phyloP scores from a whole-genome alignment of 2,888 invertebrate genomes.

The Ophraella communa region DNA sequence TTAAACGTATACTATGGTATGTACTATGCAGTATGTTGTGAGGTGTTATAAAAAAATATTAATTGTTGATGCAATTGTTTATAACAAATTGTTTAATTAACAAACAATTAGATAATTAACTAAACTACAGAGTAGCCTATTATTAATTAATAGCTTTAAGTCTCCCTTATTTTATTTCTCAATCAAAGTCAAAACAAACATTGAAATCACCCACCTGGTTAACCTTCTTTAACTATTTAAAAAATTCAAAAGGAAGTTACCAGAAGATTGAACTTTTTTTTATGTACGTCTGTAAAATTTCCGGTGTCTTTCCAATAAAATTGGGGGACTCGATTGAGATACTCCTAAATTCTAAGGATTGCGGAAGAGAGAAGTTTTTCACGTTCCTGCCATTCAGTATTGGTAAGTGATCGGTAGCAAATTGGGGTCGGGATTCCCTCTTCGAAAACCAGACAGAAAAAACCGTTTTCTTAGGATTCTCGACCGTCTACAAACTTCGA shows the following conservation, averaged over 20 bases:
- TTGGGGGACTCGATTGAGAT: conserved; percentile 46
- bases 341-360: conserved; percentile 30
- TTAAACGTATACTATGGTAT: too few species aligned
- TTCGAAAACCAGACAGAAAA: conserved; percentile 36
- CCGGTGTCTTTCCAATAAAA: conserved; percentile 47
- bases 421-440: conserved; percentile 44
- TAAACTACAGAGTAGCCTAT: too few species aligned
- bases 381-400: conserved; percentile 43
- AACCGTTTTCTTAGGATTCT: conserved; percentile 30
- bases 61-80: too few species aligned
- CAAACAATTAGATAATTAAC: too few species aligned
- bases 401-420: conserved; percentile 44
- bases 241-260: conserved; percentile 15
- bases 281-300: conserved; percentile 44
- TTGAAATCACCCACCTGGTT: conserved; percentile 26
- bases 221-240: conserved; percentile 40
- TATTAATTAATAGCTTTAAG: too few species aligned
- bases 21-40: too few species aligned
- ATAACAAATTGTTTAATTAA: too few species aligned
- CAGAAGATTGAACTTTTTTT: conserved; percentile 18
- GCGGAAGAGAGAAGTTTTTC: conserved; percentile 43
- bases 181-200: background rate
- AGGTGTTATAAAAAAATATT: too few species aligned
- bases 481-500: conserved; percentile 39
- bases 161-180: too few species aligned